Base-by-base conservation (phyloP, 2,888 invertebrate species). In the Cheilosia urbana region DNA sequence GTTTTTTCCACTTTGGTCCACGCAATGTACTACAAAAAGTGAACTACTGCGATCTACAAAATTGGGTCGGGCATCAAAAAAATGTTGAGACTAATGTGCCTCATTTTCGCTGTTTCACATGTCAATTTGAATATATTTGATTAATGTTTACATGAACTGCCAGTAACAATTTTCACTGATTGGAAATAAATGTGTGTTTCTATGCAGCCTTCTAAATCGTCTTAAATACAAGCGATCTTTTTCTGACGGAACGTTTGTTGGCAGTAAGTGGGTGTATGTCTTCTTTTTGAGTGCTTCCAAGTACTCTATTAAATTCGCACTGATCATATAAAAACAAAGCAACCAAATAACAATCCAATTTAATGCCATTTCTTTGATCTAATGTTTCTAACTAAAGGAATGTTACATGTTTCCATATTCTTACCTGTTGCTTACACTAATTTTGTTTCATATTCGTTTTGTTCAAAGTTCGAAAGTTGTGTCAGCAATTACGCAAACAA, bases 181-280 rank as follows among this genome's bases (percentile, higher is more conserved):
- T 37, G 37, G 11, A 30, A 30, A 49, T n/a, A 13, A 17, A 9
- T 24, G 58, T 6, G 49, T 24, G 1, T 72, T 65, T 15, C 49
- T 63, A 11, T 30, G 5, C 17, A 49, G 13, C 2, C 40, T 40
- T 21, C 42, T 71, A 11, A 37, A 72, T 40, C 49, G 47, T 5
- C 63, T 27, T 45, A 78, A 42, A 30, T 78, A 78, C 3, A 78
- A 13, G 6, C 71, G 78, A 34, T 78, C 78, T 30, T 40, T 37
- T 51, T 78, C 72, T 3, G 72, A 78, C 7, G 47, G 72, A 4
- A 72, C 1, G 40, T 78, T 78, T 13, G 62, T 72, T 65, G 78
- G 78, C 49, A 78, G 13, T 42, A 78, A 72, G 42, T 78, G 42
- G 3, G 17, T 27, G n/a, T 78, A 78, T 0, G 49, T 15, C 7